Conservation (phyloP, 2,113 vertebrate species). For the Gnathonemus echidnorhynchus region DNA sequence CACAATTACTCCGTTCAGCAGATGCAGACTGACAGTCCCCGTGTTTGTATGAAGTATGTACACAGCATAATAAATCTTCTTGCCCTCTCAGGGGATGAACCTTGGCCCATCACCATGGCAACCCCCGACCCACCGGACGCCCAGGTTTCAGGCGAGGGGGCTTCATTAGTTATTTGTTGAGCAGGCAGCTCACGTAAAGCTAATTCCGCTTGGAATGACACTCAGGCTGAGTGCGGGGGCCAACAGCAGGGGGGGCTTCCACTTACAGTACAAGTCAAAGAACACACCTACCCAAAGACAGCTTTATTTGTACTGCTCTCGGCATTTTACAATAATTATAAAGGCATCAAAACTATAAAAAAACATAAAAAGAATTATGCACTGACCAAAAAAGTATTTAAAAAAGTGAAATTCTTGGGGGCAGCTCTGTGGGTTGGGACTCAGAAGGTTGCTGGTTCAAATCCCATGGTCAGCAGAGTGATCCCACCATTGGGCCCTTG, state of each 20-base stretch:
- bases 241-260: background rate
- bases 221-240: background rate
- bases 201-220: background rate
- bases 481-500: background rate
- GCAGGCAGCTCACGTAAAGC: background rate
- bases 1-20: background rate
- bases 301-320: background rate
- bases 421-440: background rate
- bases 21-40: background rate
- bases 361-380: background rate
- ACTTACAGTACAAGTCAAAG: background rate
- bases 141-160: background rate
- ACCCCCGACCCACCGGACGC: background rate
- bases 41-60: background rate
- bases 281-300: background rate
- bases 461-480: background rate
- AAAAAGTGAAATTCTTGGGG: background rate
- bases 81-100: background rate
- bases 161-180: background rate
- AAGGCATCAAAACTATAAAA: background rate
- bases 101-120: slow-evolving; percentile 2
- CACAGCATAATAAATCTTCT: background rate
- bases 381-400: background rate
- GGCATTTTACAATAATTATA: background rate
- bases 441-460: background rate